Evolutionary conservation across 2,113 vertebrate species (phyloP).

Genomic region (Istiophorus platypterus): DNA sequence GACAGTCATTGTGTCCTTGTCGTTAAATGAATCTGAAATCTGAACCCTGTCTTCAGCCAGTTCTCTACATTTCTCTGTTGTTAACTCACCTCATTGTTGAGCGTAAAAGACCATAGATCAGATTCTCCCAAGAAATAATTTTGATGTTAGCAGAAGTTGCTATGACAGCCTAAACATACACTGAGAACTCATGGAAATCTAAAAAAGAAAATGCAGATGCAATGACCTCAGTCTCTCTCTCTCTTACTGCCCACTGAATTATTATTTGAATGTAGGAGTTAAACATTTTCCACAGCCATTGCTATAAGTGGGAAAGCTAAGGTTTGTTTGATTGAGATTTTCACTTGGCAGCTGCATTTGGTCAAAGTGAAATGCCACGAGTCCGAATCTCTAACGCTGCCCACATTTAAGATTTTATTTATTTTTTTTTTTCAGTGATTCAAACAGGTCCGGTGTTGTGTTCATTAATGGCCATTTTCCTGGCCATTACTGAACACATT

Average conservation of each 20-base stretch:
- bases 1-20: constrained; percentile 68
- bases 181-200: background rate
- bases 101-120: constrained; percentile 41
- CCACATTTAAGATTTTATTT: background rate
- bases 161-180: background rate
- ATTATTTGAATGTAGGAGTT: background rate
- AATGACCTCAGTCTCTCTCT: background rate
- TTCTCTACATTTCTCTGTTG: constrained; percentile 26
- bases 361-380: background rate
- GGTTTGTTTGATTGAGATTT: background rate
- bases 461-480: background rate
- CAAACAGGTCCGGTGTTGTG: too few species aligned
- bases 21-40: constrained; percentile 67
- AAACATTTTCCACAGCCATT: background rate
- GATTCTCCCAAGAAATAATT: constrained; percentile 11
- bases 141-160: constrained; percentile 11
- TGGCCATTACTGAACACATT: too few species aligned
- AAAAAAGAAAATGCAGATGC: constrained; percentile 3
- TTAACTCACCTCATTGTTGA: constrained; percentile 46
- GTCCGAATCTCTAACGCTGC: background rate
- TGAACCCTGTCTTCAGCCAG: constrained; percentile 45
- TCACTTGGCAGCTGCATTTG: background rate
- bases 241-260: background rate
- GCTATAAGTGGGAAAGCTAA: background rate
- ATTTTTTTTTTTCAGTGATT: too few species aligned